These are phyloP conservation scores for Limosa lapponica DNA, from an alignment of 2,797 vertebrate genomes.

Conservation along the genomic window DNA sequence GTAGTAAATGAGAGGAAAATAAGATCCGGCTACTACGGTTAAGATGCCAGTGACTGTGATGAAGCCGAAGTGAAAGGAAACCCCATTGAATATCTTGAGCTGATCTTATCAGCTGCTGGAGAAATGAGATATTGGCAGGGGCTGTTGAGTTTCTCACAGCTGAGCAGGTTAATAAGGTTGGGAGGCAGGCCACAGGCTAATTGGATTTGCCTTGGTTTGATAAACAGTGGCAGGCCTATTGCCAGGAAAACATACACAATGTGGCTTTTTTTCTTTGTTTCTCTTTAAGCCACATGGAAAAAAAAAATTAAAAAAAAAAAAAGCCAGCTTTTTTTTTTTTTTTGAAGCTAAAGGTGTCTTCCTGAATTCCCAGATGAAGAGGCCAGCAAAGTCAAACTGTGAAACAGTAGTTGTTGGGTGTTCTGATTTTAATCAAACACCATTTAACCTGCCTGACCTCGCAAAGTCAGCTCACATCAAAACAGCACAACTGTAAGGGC, in stretches of 20 bases:
- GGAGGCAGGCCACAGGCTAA: conserved; percentile 94
- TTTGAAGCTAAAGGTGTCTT: conserved; percentile 56
- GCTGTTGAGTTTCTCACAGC: conserved; percentile 91
- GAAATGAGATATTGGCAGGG: conserved; percentile 99
- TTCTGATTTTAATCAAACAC: conserved; percentile 90
- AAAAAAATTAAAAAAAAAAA: neutral
- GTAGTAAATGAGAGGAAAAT: conserved; percentile 81
- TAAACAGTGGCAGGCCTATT: conserved; percentile 90
- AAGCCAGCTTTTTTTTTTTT: neutral
- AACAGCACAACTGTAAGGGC: neutral
- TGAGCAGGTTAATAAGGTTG: conserved; percentile 97
- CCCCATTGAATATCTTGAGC: conserved; percentile 91
- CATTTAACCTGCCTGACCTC: conserved; percentile 86
- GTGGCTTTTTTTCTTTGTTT: conserved; percentile 69
- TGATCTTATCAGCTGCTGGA: conserved; percentile 93
- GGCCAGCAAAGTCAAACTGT: conserved; percentile 46
- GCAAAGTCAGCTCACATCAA: conserved; percentile 80
- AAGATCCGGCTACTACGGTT: conserved; percentile 77
- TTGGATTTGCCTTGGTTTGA: conserved; percentile 97
- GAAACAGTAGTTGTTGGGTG: conserved; percentile 80
- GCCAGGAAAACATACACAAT: conserved; percentile 64
- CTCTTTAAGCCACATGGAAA: neutral
- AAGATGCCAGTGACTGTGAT: conserved; percentile 82
- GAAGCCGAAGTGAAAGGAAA: conserved; percentile 85
- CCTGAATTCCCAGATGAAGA: conserved; percentile 78